These are phyloP conservation scores for Callimorpha dominula DNA, from an alignment of 2,888 invertebrate species.

Conservation along the genomic window DNA sequence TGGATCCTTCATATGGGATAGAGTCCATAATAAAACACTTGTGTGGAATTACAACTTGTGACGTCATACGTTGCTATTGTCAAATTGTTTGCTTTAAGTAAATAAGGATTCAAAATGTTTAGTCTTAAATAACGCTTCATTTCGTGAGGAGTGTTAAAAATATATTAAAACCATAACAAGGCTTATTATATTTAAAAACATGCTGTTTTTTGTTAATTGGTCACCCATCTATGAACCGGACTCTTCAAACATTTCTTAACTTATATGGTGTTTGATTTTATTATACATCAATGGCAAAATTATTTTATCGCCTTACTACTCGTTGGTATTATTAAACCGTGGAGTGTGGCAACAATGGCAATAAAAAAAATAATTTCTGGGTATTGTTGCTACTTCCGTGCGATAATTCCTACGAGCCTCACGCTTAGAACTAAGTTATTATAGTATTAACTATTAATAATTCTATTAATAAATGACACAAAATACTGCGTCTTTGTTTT, in stretches of 20 bases:
- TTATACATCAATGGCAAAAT: slow-evolving; percentile 1
- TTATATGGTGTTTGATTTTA: neutral
- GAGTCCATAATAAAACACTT: no score
- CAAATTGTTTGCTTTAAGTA: no score
- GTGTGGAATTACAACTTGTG: no score
- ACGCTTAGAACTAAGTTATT: slow-evolving; percentile 52
- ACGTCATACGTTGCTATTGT: no score
- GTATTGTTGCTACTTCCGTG: neutral
- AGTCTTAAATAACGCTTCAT: no score
- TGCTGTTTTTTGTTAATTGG: neutral
- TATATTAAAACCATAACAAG: no score
- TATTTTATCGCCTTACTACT: slow-evolving; percentile 11
- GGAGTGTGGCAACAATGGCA: neutral
- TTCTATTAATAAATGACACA: slow-evolving; percentile 43
- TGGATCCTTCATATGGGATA: no score
- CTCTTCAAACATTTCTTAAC: neutral
- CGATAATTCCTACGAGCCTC: slow-evolving; percentile 10
- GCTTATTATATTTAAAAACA: no score
- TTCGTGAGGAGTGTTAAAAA: no score
- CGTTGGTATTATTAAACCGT: neutral
- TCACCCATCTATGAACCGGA: neutral
- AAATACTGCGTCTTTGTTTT: slow-evolving; percentile 33
- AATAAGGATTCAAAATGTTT: no score
- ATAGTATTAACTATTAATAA: slow-evolving; percentile 52
- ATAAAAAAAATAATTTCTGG: neutral